Conservation (phyloP, 2,888 invertebrate species). For the Phyllotreta cruciferae region DNA sequence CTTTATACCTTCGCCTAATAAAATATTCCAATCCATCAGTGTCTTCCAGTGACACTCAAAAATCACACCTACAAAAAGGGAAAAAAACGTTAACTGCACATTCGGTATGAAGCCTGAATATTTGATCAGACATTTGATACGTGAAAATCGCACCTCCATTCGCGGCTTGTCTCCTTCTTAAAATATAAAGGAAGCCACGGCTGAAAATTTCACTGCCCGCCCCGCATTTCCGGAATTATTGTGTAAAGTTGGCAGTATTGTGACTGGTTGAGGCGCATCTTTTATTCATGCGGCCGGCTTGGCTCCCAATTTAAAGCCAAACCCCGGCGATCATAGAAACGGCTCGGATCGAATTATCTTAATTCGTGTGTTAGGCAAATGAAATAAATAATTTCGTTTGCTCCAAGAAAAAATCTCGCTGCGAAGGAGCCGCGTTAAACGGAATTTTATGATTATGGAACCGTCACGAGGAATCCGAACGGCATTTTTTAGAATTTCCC, state of each 20-base stretch:
- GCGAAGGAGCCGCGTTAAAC: neutral
- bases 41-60: conserved; percentile 19
- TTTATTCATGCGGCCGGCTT: conserved; percentile 40
- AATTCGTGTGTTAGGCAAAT: neutral
- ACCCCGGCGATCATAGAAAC: neutral
- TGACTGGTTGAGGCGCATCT: conserved; percentile 35
- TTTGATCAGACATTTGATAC: conserved; percentile 37
- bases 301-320: conserved; percentile 10
- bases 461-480: conserved; percentile 3
- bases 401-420: too few relatives aligned
- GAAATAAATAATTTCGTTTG: too few relatives aligned
- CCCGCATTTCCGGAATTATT: conserved; percentile 42
- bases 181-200: conserved; percentile 32
- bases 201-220: conserved; percentile 36
- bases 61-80: conserved; percentile 26
- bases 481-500: conserved; percentile 6
- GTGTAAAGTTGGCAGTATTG: conserved; percentile 37
- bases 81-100: conserved; percentile 26
- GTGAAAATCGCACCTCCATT: conserved; percentile 26
- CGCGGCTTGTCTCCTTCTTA: conserved; percentile 18
- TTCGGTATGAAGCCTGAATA: conserved; percentile 28
- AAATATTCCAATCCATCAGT: conserved; percentile 24
- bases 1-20: conserved; percentile 7
- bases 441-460: conserved; percentile 7
- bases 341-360: neutral